These are phyloP conservation scores for Picathartes gymnocephalus DNA, from an alignment of 2,113 vertebrate genomes.

Conservation along the genomic window DNA sequence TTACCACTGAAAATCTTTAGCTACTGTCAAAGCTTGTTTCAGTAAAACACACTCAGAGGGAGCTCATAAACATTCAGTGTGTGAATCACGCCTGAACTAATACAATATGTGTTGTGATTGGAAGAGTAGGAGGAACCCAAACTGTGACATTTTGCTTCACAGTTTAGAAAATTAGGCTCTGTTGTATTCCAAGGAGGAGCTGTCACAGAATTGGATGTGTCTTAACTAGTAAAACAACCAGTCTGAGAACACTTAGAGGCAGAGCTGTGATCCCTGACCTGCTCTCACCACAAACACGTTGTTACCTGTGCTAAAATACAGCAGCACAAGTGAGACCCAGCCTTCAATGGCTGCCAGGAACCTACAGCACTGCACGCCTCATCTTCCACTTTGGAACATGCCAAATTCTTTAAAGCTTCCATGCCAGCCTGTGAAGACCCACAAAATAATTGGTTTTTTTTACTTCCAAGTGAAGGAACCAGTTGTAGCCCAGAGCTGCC, in stretches of 20 bases:
- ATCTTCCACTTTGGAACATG: background rate
- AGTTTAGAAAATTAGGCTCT: background rate
- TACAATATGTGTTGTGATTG: background rate
- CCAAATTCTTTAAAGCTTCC: background rate
- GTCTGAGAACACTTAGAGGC: background rate
- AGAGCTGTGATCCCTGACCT: background rate
- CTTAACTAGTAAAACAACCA: background rate
- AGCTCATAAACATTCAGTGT: background rate
- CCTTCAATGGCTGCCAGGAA: accelerated
- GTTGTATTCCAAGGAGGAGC: background rate
- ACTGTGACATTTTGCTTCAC: background rate
- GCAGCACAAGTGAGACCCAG: accelerated
- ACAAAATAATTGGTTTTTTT: background rate
- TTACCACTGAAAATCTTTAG: background rate
- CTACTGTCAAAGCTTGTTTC: background rate
- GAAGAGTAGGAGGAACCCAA: background rate
- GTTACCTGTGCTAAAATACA: background rate
- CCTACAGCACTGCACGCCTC: accelerated
- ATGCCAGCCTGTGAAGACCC: background rate
- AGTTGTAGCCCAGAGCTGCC: background rate
- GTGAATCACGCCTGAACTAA: background rate
- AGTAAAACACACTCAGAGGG: background rate
- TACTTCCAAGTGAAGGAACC: background rate
- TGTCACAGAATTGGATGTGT: background rate
- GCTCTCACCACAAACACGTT: accelerated